Evolutionary conservation across 2,888 invertebrate species (phyloP).

Genomic region (Beris chalybata): DNA sequence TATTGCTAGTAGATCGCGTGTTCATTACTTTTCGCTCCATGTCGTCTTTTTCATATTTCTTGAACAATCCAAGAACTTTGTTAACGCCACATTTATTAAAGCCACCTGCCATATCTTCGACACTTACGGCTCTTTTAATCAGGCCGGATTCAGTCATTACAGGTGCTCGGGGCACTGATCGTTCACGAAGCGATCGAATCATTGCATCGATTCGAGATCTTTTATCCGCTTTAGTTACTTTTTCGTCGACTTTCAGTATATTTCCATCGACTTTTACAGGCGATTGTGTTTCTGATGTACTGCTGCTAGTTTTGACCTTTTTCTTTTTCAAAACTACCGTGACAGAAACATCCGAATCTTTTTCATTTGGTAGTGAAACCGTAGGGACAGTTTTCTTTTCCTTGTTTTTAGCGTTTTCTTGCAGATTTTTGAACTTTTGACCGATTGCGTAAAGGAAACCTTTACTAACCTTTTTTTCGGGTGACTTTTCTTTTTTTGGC

Average conservation of each 20-base stretch:
- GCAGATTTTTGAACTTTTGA: conserved; percentile 73
- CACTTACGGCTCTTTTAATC: conserved; percentile 72
- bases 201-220: conserved; percentile 60
- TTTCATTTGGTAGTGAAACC: conserved; percentile 45
- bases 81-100: conserved; percentile 70
- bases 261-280: conserved; percentile 40
- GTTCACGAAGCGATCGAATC: conserved; percentile 65
- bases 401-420: conserved; percentile 58
- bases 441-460: conserved; percentile 75
- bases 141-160: conserved; percentile 66
- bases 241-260: conserved; percentile 39
- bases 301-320: conserved; percentile 46
- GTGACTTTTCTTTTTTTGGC: conserved; percentile 53
- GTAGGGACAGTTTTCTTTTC: conserved; percentile 46
- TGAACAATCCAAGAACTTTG: conserved; percentile 75
- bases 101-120: conserved; percentile 65
- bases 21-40: conserved; percentile 52
- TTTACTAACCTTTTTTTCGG: conserved; percentile 65
- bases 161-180: conserved; percentile 65
- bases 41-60: conserved; percentile 69
- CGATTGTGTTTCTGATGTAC: not conserved
- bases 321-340: conserved; percentile 59
- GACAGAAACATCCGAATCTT: conserved; percentile 47
- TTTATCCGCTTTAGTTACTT: conserved; percentile 49
- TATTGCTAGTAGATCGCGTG: conserved; percentile 53